Percentiles rank a stretch among this genome's conserved stretches.
Evolutionary conservation across 2,113 vertebrate genomes (phyloP).

Genomic region (Gnathonemus longibarbis): DNA sequence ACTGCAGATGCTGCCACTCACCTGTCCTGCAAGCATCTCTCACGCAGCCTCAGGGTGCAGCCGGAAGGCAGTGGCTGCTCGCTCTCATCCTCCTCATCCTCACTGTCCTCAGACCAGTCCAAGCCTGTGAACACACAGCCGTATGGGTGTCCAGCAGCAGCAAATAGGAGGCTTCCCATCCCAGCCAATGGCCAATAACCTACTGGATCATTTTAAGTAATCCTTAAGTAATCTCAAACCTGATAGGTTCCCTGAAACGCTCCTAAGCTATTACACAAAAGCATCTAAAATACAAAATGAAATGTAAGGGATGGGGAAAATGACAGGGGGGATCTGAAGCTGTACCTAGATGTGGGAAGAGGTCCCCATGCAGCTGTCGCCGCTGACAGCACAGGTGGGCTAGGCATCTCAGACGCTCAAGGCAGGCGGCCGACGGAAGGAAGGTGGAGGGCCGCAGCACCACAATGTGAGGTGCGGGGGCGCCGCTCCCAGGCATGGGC

Average conservation of each 20-base stretch:
- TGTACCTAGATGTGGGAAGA: slow-evolving; percentile 93
- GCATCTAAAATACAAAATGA: neutral
- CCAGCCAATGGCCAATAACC: neutral
- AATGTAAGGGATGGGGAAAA: neutral
- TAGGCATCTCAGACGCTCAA: slow-evolving; percentile 88
- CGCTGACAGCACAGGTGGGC: slow-evolving; percentile 88
- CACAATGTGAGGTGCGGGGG: slow-evolving; percentile 69
- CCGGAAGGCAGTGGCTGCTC: slow-evolving; percentile 70
- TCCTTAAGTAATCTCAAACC: neutral
- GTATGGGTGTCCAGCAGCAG: neutral
- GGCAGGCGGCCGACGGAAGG: slow-evolving; percentile 77
- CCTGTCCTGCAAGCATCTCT: slow-evolving; percentile 55
- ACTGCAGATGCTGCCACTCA: slow-evolving; percentile 11
- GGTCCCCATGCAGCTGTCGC: slow-evolving; percentile 79
- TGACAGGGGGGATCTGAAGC: neutral
- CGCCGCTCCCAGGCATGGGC: slow-evolving; percentile 33
- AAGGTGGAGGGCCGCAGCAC: slow-evolving; percentile 85
- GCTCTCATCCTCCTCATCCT: slow-evolving; percentile 77
- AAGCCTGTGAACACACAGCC: slow-evolving; percentile 61
- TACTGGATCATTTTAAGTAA: neutral
- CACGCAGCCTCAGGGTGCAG: slow-evolving; percentile 74
- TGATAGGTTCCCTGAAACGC: neutral
- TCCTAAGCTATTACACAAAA: neutral
- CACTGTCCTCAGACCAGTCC: slow-evolving; percentile 98
- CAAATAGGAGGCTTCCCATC: neutral